phyloP scores from a whole-genome alignment of 2,888 invertebrate species.

The Hermaeophaga mercurialis region DNA sequence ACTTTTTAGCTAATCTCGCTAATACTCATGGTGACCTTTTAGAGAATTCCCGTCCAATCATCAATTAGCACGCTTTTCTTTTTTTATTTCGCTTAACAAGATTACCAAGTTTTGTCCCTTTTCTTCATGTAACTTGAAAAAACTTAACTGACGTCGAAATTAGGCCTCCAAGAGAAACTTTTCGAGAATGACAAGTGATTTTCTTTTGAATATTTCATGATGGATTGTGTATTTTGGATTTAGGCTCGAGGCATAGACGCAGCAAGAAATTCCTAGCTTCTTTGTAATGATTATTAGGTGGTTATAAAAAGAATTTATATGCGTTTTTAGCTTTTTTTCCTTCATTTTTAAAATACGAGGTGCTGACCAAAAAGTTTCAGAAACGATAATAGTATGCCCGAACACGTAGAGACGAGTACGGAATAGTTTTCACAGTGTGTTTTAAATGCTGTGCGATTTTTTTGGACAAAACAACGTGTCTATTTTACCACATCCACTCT shows the following conservation, averaged over 20 bases:
- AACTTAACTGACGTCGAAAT: conserved; percentile 21
- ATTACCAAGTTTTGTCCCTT: conserved; percentile 22
- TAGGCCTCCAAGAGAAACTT: conserved; percentile 18
- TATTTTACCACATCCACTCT: no score
- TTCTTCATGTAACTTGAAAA: conserved; percentile 10
- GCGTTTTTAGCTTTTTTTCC: no score
- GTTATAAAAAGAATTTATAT: no score
- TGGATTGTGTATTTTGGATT: conserved; percentile 24
- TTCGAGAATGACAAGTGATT: conserved; percentile 26
- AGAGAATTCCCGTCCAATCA: conserved; percentile 2
- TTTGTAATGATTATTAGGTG: no score
- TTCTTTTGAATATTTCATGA: conserved; percentile 25
- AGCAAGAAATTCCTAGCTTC: no score
- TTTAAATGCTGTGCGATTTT: no score
- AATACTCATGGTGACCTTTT: background rate
- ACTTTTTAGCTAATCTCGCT: background rate
- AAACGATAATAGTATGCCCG: no score
- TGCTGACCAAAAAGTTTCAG: no score
- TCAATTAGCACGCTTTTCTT: conserved; percentile 15
- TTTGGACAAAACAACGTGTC: no score
- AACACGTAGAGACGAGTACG: no score
- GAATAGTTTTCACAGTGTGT: no score
- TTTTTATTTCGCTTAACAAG: conserved; percentile 18
- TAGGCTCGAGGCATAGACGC: background rate
- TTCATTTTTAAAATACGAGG: no score